phyloP scores from a whole-genome alignment of 2,888 invertebrate genomes.

The Eucera pruinosa region DNA sequence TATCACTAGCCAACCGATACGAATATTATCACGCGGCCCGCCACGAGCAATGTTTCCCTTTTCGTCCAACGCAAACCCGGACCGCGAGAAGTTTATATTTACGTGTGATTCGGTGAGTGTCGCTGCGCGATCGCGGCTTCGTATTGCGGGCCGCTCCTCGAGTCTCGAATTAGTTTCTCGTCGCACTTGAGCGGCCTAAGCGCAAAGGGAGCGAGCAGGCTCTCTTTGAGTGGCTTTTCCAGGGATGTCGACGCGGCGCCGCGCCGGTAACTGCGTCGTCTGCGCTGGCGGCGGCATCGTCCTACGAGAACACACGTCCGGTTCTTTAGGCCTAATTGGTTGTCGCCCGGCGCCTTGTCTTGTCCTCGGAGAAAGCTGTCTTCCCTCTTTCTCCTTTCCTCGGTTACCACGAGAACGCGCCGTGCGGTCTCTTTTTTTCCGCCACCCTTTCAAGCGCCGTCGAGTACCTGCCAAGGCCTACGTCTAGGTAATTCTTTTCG shows the following conservation, averaged over 20 bases:
- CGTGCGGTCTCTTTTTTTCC: not conserved
- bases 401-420: conserved; percentile 63
- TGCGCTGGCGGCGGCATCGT: conserved; percentile 6
- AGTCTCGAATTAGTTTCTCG: not conserved
- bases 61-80: no score
- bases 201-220: conserved; percentile 9
- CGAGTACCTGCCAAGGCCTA: no score
- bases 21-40: conserved; percentile 62
- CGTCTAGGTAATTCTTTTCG: no score
- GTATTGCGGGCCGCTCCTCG: no score
- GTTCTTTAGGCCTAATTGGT: conserved; percentile 84
- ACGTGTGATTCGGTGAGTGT: no score
- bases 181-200: no score
- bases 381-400: no score
- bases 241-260: conserved; percentile 20
- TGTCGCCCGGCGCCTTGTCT: conserved; percentile 82
- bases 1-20: conserved; percentile 76
- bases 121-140: no score
- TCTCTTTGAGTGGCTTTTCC: conserved; percentile 32
- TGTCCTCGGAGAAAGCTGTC: conserved; percentile 61
- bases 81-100: no score
- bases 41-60: conserved; percentile 34
- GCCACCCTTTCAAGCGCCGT: conserved; percentile 30
- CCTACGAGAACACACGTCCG: conserved; percentile 66
- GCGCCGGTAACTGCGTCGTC: not conserved